A percentile compares a stretch with the other conserved stretches of the same genome.
phyloP scores from a whole-genome alignment of 2,888 invertebrate species.

The Amaurobius ferox region DNA sequence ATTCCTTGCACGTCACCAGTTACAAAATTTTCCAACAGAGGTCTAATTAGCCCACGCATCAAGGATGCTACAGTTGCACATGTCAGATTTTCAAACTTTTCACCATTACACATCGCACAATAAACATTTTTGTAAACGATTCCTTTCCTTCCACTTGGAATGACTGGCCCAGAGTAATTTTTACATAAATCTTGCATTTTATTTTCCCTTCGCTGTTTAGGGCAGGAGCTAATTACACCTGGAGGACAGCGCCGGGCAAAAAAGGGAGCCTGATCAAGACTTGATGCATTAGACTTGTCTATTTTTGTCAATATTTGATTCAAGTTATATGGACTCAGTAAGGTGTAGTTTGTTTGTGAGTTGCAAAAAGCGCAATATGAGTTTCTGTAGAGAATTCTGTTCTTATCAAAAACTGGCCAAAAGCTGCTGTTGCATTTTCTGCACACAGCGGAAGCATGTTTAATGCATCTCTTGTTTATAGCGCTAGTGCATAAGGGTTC shows the following conservation, averaged over 20 bases:
- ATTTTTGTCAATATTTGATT: not conserved
- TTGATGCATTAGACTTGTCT: not conserved
- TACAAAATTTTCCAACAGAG: conserved; percentile 28
- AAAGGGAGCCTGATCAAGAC: not conserved
- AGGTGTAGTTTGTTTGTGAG: conserved; percentile 14
- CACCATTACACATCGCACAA: conserved; percentile 61
- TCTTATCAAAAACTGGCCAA: conserved; percentile 30
- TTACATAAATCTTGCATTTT: conserved; percentile 1
- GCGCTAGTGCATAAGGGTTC: conserved; percentile 15
- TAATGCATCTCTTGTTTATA: conserved; percentile 8
- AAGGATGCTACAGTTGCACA: conserved; percentile 17
- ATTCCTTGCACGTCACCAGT: conserved; percentile 35
- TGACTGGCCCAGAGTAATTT: conserved; percentile 33
- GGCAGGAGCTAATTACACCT: not conserved
- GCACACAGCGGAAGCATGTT: not conserved
- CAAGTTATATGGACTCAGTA: not conserved
- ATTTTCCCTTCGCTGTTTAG: not conserved
- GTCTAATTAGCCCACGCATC: conserved; percentile 21
- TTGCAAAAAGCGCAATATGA: conserved; percentile 63
- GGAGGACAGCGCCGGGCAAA: conserved; percentile 35
- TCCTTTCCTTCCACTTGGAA: not conserved
- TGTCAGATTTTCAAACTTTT: conserved; percentile 11
- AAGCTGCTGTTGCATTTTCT: conserved; percentile 11
- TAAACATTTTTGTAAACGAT: conserved; percentile 60
- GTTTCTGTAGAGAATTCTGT: conserved; percentile 40